Base-by-base conservation (phyloP, 2,888 invertebrate genomes). In the Harpalus rubripes region DNA sequence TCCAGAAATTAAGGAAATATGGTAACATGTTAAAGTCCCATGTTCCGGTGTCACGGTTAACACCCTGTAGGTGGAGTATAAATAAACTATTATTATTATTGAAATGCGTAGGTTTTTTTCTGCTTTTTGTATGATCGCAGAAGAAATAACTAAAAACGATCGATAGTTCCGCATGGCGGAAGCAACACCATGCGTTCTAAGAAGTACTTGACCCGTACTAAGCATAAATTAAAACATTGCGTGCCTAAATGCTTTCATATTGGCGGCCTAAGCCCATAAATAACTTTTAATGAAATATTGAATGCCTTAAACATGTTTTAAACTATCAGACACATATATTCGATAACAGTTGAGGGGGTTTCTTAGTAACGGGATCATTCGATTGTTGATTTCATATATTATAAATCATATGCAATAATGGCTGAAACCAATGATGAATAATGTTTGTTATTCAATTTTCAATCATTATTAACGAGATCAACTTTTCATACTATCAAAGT, bases 181-280 rank as follows among this genome's bases (percentile, higher is more conserved):
- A 63, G 39, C 68, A n/a, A 68, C 68, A 68, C 12, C 22, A 26
- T n/a, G 68, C 68, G 26, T 68, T 68, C 32, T 68, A n/a, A 68
- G 68, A 68, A 68, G 68, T 39, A 68, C 39, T 68, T 39, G 68
- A 68, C 68, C 68, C 68, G 39, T 39, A 39, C 68, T 39, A 39
- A n/a, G 15, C 26, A 68, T 68, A 68, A 68, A 68, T 68, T 68
- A 68, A 68, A 68, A 68, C 68, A 68, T 68, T 68, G 68, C 68
- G 68, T 68, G 68, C 7, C n/a, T 26, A 68, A 39, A 68, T 68
- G 68, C 68, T 68, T 39, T 68, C 32, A 68, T 68, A 68, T 39
- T 15, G n/a, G 39, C 32, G 68, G n/a, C 15, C 15, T 7, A 15
- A 10, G 15, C 4, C 68, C 68, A 7, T 68, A 68, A 68, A 68